A percentile compares a stretch with the other conserved stretches of the same genome.
Conservation (phyloP, 2,888 invertebrate genomes). For the Tiliacea aurago region DNA sequence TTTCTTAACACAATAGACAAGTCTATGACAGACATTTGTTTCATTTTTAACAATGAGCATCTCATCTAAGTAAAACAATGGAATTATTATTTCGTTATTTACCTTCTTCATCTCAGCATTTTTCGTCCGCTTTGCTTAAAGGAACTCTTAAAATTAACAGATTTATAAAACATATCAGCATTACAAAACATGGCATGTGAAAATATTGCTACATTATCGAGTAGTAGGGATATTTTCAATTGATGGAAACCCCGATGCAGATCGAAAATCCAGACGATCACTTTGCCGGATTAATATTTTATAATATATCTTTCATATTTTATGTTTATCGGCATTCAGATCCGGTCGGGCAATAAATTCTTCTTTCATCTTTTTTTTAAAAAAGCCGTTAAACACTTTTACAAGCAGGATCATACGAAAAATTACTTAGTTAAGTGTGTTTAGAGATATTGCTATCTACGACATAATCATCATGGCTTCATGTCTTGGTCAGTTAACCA, state of each 20-base stretch:
- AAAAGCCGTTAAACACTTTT: no score
- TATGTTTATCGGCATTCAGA: conserved; percentile 33
- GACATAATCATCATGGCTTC: not conserved
- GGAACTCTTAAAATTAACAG: conserved; percentile 19
- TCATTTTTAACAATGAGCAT: not conserved
- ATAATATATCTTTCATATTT: conserved; percentile 50
- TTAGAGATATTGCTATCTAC: not conserved
- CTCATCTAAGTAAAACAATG: not conserved
- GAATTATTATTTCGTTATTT: not conserved
- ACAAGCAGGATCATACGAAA: not conserved
- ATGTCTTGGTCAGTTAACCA: not conserved
- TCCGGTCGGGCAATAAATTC: conserved; percentile 19
- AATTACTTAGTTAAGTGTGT: not conserved
- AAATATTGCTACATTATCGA: conserved; percentile 13
- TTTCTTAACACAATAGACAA: not conserved
- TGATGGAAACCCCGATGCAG: conserved; percentile 23
- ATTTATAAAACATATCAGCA: not conserved
- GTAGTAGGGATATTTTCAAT: conserved; percentile 7
- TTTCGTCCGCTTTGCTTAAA: conserved; percentile 57
- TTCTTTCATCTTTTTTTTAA: no score
- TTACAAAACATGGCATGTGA: not conserved
- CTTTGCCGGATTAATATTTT: conserved; percentile 53
- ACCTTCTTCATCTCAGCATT: conserved; percentile 56
- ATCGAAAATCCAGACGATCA: conserved; percentile 47
- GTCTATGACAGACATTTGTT: not conserved